phyloP scores from a whole-genome alignment of 2,888 invertebrate species.

The Lepidocyrtinus sp. region DNA sequence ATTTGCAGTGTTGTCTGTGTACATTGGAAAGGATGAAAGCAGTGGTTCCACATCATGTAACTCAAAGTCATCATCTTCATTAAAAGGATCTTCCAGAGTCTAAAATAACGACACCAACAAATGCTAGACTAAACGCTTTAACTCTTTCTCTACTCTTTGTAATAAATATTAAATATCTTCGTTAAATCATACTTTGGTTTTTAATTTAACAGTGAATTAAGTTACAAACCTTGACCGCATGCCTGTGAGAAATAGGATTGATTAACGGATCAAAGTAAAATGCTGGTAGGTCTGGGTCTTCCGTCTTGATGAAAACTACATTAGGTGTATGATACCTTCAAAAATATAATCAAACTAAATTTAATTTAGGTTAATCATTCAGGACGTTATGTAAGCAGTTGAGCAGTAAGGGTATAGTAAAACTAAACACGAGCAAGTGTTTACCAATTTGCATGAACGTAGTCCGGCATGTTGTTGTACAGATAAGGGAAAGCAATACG shows the following conservation, averaged over 20 bases:
- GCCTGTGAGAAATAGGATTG: constrained; percentile 97
- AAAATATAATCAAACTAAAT: neutral
- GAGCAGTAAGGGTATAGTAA: no score
- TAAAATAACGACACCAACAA: constrained; percentile 16
- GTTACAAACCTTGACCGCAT: constrained; percentile 81
- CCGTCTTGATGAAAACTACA: constrained; percentile 99
- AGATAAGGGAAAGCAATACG: constrained; percentile 99
- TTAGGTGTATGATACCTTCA: constrained; percentile 98
- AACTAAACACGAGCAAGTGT: no score
- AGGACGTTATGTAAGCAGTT: no score
- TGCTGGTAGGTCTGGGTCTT: constrained; percentile 99
- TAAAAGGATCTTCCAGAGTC: constrained; percentile 74
- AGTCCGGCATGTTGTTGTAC: constrained; percentile 99
- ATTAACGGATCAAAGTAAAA: constrained; percentile 99
- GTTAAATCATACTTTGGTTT: neutral
- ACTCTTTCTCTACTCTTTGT: no score
- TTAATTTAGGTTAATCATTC: neutral
- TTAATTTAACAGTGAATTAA: no score
- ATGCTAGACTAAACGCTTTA: no score
- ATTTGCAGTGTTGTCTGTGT: constrained; percentile 99
- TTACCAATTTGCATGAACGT: constrained; percentile 98
- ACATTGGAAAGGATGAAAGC: constrained; percentile 94
- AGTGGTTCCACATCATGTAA: constrained; percentile 93
- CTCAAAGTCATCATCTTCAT: constrained; percentile 95
- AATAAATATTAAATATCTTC: neutral